Evolutionary conservation across 2,797 vertebrate species (phyloP).

Genomic region (Danio choprae): DNA sequence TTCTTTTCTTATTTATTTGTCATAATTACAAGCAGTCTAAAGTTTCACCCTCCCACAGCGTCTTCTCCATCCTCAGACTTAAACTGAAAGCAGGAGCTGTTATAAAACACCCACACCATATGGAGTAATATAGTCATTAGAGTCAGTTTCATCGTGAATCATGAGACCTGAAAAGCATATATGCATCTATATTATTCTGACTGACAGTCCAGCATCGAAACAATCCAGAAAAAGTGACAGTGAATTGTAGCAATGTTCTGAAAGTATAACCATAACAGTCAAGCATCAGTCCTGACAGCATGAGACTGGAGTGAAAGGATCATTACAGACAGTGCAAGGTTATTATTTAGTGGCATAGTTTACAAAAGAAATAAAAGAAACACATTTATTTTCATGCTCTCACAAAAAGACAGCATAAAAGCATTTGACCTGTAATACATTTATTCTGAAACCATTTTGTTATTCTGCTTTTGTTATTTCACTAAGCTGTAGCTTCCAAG

Average conservation of each 20-base stretch:
- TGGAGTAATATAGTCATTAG: slow-evolving; percentile 13
- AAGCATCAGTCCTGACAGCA: neutral
- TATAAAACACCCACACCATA: slow-evolving; percentile 22
- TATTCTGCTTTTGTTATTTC: no score
- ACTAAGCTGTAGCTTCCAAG: no score
- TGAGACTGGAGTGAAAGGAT: neutral
- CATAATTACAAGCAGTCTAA: slow-evolving; percentile 17
- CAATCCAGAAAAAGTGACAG: neutral
- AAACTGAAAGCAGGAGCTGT: slow-evolving; percentile 7
- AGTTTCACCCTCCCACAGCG: neutral
- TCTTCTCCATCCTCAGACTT: slow-evolving; percentile 1
- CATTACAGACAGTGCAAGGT: neutral
- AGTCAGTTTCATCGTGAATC: slow-evolving; percentile 23
- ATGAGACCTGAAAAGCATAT: slow-evolving; percentile 24
- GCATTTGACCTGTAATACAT: neutral
- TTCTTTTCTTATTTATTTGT: slow-evolving; percentile 1
- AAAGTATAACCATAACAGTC: slow-evolving; percentile 3
- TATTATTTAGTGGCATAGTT: neutral
- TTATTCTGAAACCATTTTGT: no score
- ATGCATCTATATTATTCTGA: neutral
- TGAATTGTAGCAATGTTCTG: neutral
- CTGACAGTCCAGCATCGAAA: neutral
- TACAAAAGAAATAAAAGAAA: neutral
- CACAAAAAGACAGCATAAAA: neutral
- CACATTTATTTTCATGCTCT: neutral